These are phyloP conservation scores for Rhabdophis nuchalis DNA, from an alignment of 2,797 vertebrate genomes.

Conservation along the genomic window DNA sequence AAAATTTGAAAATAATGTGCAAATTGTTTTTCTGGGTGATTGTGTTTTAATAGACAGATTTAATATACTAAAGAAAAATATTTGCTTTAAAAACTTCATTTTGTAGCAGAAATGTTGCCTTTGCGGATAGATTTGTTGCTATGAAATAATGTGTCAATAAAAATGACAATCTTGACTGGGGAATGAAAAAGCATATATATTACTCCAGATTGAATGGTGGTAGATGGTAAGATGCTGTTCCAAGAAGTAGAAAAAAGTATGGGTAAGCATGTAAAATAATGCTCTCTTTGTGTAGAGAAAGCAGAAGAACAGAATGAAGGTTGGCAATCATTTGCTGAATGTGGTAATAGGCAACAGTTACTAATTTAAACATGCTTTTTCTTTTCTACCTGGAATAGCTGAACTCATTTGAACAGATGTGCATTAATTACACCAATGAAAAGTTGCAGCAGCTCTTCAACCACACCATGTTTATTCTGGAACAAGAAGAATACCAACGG, in stretches of 20 bases:
- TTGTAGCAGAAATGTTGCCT: background rate
- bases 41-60: background rate
- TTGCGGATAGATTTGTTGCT: background rate
- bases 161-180: background rate
- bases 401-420: slow-evolving; percentile 82
- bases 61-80: background rate
- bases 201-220: too few species aligned
- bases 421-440: slow-evolving; percentile 82
- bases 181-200: background rate
- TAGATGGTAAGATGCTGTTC: background rate
- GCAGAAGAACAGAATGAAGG: background rate
- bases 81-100: background rate
- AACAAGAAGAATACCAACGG: slow-evolving; percentile 81
- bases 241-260: background rate
- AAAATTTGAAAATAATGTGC: background rate
- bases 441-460: slow-evolving; percentile 83
- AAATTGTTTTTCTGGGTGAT: background rate
- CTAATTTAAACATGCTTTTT: background rate
- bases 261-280: background rate
- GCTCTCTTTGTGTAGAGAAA: background rate
- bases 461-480: slow-evolving; percentile 83
- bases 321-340: background rate
- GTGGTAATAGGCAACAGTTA: background rate
- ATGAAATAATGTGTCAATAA: background rate
- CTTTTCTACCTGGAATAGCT: slow-evolving; percentile 63